These are phyloP conservation scores for Catalaphyllia jardinei DNA, from an alignment of 64 coral and sea anemone genomes.

Conservation along the genomic window DNA sequence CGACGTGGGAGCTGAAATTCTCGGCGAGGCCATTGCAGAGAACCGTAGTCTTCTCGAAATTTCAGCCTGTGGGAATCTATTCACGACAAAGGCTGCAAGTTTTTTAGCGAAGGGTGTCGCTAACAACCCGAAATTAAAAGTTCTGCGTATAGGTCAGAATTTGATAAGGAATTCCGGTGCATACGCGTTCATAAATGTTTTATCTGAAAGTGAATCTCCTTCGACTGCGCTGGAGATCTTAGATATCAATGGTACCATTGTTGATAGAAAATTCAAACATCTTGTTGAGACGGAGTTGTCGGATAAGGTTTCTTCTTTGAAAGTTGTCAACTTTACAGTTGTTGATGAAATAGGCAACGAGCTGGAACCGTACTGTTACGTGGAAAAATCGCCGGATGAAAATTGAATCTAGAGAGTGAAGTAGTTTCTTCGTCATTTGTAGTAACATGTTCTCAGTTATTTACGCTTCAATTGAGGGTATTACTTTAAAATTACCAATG, in stretches of 20 bases:
- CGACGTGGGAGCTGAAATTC: slow-evolving; percentile 60
- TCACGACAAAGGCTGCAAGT: slow-evolving; percentile 57
- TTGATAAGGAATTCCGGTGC: slow-evolving; percentile 72
- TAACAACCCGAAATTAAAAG: slow-evolving; percentile 50
- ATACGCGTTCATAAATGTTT: slow-evolving; percentile 26
- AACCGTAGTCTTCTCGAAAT: slow-evolving; percentile 68
- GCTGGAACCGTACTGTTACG: background rate
- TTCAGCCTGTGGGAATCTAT: slow-evolving; percentile 75
- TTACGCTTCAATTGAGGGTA: background rate
- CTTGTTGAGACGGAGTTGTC: background rate
- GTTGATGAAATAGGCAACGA: slow-evolving; percentile 3
- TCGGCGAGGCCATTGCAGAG: slow-evolving; percentile 49
- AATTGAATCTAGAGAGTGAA: background rate
- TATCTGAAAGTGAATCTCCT: slow-evolving; percentile 10
- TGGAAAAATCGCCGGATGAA: background rate
- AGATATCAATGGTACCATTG: slow-evolving; percentile 71
- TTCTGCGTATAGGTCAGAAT: slow-evolving; percentile 80
- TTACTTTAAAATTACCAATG: background rate
- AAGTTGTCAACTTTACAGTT: slow-evolving; percentile 2
- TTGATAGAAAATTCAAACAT: slow-evolving; percentile 35
- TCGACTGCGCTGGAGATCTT: slow-evolving; percentile 34
- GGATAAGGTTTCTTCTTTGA: slow-evolving; percentile 6
- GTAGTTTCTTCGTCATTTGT: background rate
- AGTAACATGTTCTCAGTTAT: background rate
- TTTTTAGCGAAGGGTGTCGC: slow-evolving; percentile 52